These are phyloP conservation scores for Coluber constrictor DNA, from an alignment of 2,797 vertebrate genomes.

Conservation along the genomic window DNA sequence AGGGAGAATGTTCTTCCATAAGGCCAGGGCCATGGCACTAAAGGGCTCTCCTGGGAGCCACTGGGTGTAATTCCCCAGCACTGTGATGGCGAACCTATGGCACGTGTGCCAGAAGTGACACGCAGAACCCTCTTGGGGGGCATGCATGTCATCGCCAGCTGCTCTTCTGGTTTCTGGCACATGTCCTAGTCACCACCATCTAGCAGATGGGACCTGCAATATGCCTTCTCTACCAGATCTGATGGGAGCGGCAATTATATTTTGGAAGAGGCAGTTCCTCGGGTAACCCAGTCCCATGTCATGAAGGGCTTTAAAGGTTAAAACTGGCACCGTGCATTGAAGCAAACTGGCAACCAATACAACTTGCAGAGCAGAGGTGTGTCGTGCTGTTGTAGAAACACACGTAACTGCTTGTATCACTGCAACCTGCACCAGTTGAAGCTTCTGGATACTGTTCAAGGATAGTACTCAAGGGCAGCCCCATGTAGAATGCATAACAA, in stretches of 20 bases:
- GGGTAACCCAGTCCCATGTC: not conserved
- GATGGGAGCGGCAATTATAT: not conserved
- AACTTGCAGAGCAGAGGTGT: not conserved
- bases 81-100: too few species aligned
- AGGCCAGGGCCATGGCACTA: not conserved
- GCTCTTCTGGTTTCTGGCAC: too few species aligned
- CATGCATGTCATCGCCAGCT: too few species aligned
- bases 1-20: not conserved
- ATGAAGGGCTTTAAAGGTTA: not conserved
- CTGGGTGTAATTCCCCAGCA: not conserved
- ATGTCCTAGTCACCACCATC: too few species aligned
- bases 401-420: not conserved
- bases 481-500: not conserved
- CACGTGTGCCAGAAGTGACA: too few species aligned
- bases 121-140: too few species aligned
- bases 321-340: not conserved
- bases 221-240: not conserved
- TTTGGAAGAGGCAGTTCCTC: not conserved
- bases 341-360: not conserved
- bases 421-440: not conserved
- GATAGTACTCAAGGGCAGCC: not conserved
- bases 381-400: not conserved
- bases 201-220: not conserved
- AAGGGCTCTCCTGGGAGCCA: not conserved
- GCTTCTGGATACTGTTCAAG: not conserved